Percentiles rank a stretch among this genome's conserved stretches.
phyloP scores from a whole-genome alignment of 1,140 invertebrate species.

The Tribolium madens region DNA sequence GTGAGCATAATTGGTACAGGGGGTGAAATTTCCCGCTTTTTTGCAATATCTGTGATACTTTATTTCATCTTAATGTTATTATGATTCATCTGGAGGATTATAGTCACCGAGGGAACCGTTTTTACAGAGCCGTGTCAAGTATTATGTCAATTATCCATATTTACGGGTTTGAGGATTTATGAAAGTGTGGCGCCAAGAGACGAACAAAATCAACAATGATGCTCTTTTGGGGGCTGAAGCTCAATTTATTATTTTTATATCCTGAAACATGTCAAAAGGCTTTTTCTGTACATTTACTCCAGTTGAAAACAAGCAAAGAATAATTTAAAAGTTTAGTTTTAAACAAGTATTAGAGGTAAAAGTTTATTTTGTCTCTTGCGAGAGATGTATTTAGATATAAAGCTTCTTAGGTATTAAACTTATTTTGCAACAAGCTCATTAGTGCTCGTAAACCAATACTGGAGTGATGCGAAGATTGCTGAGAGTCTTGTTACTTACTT shows the following conservation, averaged over 20 bases:
- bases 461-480: neutral
- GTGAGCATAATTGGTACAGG: neutral
- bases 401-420: neutral
- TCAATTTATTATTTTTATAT: constrained; percentile 19
- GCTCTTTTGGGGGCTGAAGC: neutral
- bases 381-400: neutral
- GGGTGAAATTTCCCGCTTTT: neutral
- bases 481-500: neutral
- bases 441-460: neutral
- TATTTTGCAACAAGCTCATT: neutral
- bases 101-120: constrained; percentile 18
- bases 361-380: too few relatives aligned
- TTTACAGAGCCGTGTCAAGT: constrained; percentile 10
- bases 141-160: constrained; percentile 35
- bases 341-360: too few relatives aligned
- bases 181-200: constrained; percentile 2
- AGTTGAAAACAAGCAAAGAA: too few relatives aligned
- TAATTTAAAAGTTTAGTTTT: too few relatives aligned
- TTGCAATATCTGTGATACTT: neutral
- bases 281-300: neutral
- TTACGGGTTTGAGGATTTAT: constrained; percentile 23
- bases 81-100: constrained; percentile 15
- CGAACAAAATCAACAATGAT: constrained; percentile 14
- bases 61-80: constrained; percentile 13
- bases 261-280: neutral